Percentiles rank a stretch among this genome's conserved stretches.
Evolutionary conservation across 2,888 invertebrate species (phyloP).

Genomic region (Phlogophora meticulosa): DNA sequence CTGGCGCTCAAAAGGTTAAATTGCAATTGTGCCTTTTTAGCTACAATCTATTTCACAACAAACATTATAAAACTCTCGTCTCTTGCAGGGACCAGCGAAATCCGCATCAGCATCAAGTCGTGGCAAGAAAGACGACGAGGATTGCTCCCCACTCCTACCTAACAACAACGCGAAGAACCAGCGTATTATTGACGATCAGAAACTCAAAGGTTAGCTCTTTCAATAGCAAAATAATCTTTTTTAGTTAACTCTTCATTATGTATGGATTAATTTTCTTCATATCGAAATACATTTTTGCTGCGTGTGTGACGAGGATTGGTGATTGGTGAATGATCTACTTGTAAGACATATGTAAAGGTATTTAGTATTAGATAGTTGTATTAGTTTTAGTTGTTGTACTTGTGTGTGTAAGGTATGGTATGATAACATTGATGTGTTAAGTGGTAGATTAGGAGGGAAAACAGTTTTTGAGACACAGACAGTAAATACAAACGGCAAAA

Average conservation of each 20-base stretch:
- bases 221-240: neutral
- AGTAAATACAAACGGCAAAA: too few relatives aligned
- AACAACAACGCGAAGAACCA: conserved; percentile 97
- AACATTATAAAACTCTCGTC: neutral
- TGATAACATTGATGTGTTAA: neutral
- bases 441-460: conserved; percentile 8
- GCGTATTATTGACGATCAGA: conserved; percentile 98
- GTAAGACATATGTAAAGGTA: conserved; percentile 33
- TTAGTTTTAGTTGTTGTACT: neutral
- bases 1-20: too few relatives aligned
- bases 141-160: conserved; percentile 94
- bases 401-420: neutral
- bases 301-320: conserved; percentile 30
- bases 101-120: conserved; percentile 84
- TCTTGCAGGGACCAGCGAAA: conserved; percentile 78
- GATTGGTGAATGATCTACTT: neutral
- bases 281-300: conserved; percentile 45
- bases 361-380: conserved; percentile 4
- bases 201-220: conserved; percentile 92
- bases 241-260: conserved; percentile 6
- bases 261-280: conserved; percentile 52
- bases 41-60: neutral
- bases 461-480: too few relatives aligned
- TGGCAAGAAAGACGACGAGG: conserved; percentile 96
- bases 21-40: neutral